Evolutionary conservation across 1,140 invertebrate genomes (phyloP).

Genomic region (Aphis gossypii): DNA sequence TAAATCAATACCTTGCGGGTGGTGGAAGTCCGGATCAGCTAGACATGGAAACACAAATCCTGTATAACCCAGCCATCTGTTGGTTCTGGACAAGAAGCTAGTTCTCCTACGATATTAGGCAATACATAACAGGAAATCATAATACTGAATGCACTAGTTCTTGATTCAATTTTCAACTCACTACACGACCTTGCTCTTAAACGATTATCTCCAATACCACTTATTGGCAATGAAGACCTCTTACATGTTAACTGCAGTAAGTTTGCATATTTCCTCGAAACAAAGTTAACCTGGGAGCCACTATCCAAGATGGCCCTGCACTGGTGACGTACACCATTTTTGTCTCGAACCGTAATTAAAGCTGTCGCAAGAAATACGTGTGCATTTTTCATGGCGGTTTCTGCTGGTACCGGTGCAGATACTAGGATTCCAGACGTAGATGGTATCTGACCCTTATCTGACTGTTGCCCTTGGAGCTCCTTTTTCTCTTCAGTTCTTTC

Average conservation of each 20-base stretch:
- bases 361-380: not conserved
- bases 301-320: not conserved
- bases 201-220: constrained; percentile 3
- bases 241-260: not conserved
- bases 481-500: not conserved
- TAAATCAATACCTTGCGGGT: not conserved
- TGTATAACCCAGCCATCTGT: not conserved
- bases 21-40: not conserved
- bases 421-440: not conserved
- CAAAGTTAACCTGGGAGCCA: not conserved
- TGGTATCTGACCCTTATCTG: not conserved
- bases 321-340: not conserved
- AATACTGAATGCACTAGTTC: not conserved
- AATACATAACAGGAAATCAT: not conserved
- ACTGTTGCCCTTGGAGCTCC: not conserved
- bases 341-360: not conserved
- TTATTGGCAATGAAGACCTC: not conserved
- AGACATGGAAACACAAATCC: not conserved
- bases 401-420: not conserved
- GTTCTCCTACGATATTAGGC: not conserved
- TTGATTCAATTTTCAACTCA: not conserved
- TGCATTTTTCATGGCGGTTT: not conserved
- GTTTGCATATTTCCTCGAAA: not conserved
- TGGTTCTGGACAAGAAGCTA: not conserved
- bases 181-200: not conserved